These are phyloP conservation scores for Darevskia nairensis DNA, from an alignment of 2,797 vertebrate genomes.

Conservation along the genomic window DNA sequence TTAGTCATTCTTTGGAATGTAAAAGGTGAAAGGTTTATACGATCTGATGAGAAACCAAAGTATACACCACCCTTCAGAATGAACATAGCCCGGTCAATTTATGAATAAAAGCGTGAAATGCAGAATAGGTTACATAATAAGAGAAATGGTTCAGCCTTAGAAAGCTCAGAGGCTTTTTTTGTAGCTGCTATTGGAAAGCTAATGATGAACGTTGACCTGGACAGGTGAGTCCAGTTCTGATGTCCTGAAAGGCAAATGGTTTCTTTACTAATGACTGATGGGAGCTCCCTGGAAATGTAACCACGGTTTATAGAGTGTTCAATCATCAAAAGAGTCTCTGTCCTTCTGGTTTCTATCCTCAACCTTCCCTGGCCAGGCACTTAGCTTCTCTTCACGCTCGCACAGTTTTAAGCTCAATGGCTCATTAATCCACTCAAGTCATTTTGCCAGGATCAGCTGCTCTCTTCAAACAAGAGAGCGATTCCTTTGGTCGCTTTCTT, in stretches of 20 bases:
- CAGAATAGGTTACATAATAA: background rate
- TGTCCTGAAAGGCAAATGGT: background rate
- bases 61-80: background rate
- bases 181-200: background rate
- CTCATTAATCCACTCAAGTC: slow-evolving; percentile 15
- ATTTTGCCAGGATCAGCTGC: slow-evolving; percentile 37
- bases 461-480: slow-evolving; percentile 46
- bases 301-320: slow-evolving; percentile 13
- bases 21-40: too few relatives aligned
- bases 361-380: slow-evolving; percentile 2
- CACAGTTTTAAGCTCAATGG: slow-evolving; percentile 36
- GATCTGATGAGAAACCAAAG: background rate
- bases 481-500: slow-evolving; percentile 19
- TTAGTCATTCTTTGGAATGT: too few relatives aligned
- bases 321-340: slow-evolving; percentile 20
- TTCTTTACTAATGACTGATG: background rate
- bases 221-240: too few relatives aligned
- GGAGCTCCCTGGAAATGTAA: background rate
- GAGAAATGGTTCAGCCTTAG: background rate
- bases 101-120: background rate
- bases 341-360: slow-evolving; percentile 41
- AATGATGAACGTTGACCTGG: background rate
- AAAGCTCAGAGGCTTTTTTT: background rate
- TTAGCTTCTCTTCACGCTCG: slow-evolving; percentile 39
- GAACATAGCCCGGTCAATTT: background rate